phyloP scores from a whole-genome alignment of 2,888 invertebrate genomes.

The Imbricaverruca yamaguchii region DNA sequence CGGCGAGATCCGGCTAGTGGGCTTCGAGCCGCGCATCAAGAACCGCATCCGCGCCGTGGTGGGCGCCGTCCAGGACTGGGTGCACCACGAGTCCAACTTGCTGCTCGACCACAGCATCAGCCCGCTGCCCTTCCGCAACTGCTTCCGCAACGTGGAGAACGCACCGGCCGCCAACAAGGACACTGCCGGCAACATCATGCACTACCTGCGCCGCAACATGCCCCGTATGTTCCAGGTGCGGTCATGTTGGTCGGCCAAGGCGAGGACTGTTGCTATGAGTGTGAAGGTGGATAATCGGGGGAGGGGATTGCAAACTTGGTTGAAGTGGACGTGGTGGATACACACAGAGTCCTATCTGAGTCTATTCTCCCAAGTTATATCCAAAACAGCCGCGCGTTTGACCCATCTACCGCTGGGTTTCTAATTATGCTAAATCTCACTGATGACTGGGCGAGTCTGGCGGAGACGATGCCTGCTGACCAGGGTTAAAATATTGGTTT shows the following conservation, averaged over 20 bases:
- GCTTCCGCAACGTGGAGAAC: background rate
- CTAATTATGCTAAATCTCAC: too few species aligned
- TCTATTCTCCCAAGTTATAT: too few species aligned
- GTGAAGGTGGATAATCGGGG: too few species aligned
- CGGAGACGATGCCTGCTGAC: too few species aligned
- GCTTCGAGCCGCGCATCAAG: constrained; percentile 68
- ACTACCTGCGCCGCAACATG: constrained; percentile 72
- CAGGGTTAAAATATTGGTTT: too few species aligned
- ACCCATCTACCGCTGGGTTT: too few species aligned
- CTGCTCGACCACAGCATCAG: constrained; percentile 78
- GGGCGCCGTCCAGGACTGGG: constrained; percentile 66
- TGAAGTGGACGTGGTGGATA: too few species aligned
- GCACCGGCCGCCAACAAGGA: constrained; percentile 35
- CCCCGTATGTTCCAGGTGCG: constrained; percentile 68
- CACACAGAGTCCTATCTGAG: too few species aligned
- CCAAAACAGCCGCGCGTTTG: too few species aligned
- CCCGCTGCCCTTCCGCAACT: constrained; percentile 49
- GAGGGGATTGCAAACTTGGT: too few species aligned
- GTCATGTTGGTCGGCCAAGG: background rate
- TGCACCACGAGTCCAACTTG: constrained; percentile 60
- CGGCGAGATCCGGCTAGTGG: constrained; percentile 64
- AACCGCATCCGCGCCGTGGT: constrained; percentile 74
- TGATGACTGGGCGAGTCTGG: too few species aligned
- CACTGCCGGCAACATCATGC: constrained; percentile 72
- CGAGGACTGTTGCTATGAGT: too few species aligned